Percentiles rank a stretch among this genome's conserved stretches.
phyloP scores from a whole-genome alignment of 2,113 vertebrate species.

The Galemys pyrenaicus region DNA sequence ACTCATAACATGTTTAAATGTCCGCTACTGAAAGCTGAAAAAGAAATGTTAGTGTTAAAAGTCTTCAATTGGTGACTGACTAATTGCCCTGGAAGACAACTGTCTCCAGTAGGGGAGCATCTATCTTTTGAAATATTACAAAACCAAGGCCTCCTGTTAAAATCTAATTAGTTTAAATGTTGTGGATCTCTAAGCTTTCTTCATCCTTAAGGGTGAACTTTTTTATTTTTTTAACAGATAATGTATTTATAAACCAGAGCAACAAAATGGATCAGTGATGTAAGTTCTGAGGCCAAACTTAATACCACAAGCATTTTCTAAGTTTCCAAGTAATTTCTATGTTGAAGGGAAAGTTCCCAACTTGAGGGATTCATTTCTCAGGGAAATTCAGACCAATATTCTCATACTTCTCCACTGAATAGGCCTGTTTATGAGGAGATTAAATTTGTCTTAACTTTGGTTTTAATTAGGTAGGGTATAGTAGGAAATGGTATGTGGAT shows the following conservation, averaged over 20 bases:
- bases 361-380: slow-evolving; percentile 54
- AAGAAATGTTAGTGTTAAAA: slow-evolving; percentile 45
- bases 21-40: not conserved
- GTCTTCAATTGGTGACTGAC: not conserved
- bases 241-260: slow-evolving; percentile 67
- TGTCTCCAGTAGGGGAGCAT: slow-evolving; percentile 17
- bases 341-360: not conserved
- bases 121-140: slow-evolving; percentile 50
- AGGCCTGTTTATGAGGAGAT: not conserved
- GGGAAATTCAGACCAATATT: not conserved
- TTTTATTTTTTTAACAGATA: not conserved
- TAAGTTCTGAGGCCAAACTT: not conserved
- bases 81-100: slow-evolving; percentile 37
- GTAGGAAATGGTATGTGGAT: not conserved
- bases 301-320: slow-evolving; percentile 57
- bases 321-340: not conserved
- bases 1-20: slow-evolving; percentile 53
- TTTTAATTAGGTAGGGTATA: not conserved
- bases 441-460: not conserved
- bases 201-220: slow-evolving; percentile 57
- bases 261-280: slow-evolving; percentile 49
- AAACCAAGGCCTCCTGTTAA: slow-evolving; percentile 49
- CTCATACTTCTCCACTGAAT: not conserved
- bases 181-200: not conserved
- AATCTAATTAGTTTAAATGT: slow-evolving; percentile 54